Evolutionary conservation across 2,113 vertebrate genomes (phyloP).

Genomic region (Taxidea taxus): DNA sequence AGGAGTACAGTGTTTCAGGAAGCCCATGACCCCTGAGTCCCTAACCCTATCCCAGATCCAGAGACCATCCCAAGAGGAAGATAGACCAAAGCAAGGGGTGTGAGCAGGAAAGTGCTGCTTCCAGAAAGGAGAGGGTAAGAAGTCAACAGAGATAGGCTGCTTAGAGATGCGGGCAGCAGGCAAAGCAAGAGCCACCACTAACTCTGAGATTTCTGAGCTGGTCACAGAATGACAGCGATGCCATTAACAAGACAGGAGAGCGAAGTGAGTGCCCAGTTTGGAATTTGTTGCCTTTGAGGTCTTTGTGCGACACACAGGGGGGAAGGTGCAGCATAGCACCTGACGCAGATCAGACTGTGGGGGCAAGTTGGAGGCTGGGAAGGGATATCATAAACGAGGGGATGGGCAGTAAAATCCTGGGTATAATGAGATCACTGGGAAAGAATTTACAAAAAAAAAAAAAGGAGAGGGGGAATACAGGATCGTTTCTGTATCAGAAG

Average conservation of each 20-base stretch:
- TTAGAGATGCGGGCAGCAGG: no score
- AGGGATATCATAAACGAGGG: no score
- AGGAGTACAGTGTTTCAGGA: not conserved
- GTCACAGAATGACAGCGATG: fast-evolving
- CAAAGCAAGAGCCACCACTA: not conserved
- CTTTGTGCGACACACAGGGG: not conserved
- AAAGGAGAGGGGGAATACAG: fast-evolving
- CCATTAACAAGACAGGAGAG: not conserved
- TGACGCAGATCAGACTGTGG: fast-evolving
- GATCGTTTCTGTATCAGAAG: not conserved
- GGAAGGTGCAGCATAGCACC: no score
- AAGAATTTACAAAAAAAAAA: not conserved
- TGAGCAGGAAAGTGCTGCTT: not conserved
- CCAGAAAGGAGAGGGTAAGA: not conserved
- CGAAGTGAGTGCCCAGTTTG: fast-evolving
- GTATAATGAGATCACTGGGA: no score
- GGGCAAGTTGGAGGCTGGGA: not conserved
- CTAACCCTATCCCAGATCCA: not conserved
- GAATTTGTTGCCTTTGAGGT: not conserved
- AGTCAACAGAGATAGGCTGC: not conserved
- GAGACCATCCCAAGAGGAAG: not conserved
- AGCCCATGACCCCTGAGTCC: not conserved
- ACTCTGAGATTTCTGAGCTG: not conserved
- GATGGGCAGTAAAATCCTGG: not conserved
- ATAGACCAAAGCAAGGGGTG: not conserved